phyloP scores from a whole-genome alignment of 2,888 invertebrate genomes.

The Formica aserva region DNA sequence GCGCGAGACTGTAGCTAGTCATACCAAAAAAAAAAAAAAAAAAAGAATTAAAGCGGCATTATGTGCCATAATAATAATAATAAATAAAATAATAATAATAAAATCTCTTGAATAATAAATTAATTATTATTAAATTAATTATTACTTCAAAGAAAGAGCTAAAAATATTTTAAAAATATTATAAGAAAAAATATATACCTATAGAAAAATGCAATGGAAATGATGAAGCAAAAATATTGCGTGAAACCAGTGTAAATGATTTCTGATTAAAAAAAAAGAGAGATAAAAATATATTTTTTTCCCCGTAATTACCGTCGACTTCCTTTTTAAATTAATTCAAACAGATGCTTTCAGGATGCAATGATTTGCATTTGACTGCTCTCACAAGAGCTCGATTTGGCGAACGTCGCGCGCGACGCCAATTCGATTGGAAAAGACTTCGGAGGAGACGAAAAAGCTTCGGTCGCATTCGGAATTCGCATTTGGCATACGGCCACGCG shows the following conservation, averaged over 20 bases:
- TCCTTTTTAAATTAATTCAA: constrained; percentile 5
- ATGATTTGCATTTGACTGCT: background rate
- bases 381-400: constrained; percentile 11
- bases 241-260: background rate
- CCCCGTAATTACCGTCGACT: constrained; percentile 31
- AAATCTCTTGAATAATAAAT: background rate
- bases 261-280: background rate
- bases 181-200: background rate
- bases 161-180: background rate
- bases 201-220: background rate
- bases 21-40: background rate
- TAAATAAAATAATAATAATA: background rate
- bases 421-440: constrained; percentile 26
- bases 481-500: constrained; percentile 67
- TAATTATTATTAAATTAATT: no score
- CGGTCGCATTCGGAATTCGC: constrained; percentile 64
- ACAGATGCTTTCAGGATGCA: background rate
- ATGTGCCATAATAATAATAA: background rate
- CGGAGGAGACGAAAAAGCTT: constrained; percentile 45
- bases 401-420: constrained; percentile 39
- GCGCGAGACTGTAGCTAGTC: background rate
- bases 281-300: background rate
- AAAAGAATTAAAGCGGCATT: background rate
- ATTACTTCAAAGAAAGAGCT: background rate
- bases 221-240: background rate